Conservation (phyloP, 2,797 vertebrate genomes). For the Falco naumanni region DNA sequence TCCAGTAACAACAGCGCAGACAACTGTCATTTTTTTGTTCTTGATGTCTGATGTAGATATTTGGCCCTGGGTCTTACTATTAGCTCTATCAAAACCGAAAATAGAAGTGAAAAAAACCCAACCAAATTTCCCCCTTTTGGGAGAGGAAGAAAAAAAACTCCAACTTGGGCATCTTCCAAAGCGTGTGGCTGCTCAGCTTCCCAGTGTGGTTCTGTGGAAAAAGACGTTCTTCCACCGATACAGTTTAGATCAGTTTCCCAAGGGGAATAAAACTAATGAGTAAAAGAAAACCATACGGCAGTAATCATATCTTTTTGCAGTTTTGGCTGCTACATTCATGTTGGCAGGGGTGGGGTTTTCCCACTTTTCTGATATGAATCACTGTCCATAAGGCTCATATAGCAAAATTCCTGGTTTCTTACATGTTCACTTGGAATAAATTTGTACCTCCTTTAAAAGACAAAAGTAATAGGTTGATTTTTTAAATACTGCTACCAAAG, state of each 20-base stretch:
- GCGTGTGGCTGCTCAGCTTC: neutral
- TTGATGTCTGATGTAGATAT: neutral
- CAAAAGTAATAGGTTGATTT: neutral
- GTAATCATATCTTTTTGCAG: neutral
- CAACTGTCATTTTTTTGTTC: neutral
- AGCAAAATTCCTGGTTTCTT: neutral
- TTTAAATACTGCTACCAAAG: neutral
- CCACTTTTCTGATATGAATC: neutral
- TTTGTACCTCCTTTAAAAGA: neutral
- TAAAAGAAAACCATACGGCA: neutral
- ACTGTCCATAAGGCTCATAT: neutral
- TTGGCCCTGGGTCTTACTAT: neutral
- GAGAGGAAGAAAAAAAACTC: neutral
- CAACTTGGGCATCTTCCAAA: neutral
- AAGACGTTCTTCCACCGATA: neutral
- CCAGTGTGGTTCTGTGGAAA: neutral
- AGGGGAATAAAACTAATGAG: neutral
- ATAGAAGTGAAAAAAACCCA: neutral
- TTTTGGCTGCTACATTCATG: neutral
- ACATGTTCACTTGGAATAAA: neutral
- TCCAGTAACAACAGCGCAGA: neutral
- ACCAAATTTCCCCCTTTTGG: neutral
- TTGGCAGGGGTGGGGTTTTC: neutral
- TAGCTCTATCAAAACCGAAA: neutral
- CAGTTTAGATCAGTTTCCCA: neutral